These are phyloP conservation scores for Archocentrus centrarchus DNA, from an alignment of 2,113 vertebrate species.

Conservation along the genomic window DNA sequence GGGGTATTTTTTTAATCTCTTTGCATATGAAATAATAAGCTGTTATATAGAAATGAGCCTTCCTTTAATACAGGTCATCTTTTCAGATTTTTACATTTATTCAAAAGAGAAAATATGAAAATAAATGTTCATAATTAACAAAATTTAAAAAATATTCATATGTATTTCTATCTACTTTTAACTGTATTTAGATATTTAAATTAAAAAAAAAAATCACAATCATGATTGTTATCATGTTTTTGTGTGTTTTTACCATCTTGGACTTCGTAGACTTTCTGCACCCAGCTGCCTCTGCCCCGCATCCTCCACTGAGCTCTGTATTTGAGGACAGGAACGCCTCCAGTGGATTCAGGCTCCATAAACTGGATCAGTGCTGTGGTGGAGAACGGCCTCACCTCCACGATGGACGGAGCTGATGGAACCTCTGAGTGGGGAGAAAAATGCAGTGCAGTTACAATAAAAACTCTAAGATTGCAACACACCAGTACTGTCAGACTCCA, in stretches of 20 bases:
- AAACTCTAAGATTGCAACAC: conserved; percentile 33
- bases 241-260: conserved; percentile 84
- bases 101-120: neutral
- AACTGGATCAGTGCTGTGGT: conserved; percentile 92
- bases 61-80: neutral
- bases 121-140: neutral
- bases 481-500: conserved; percentile 4
- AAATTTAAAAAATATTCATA: neutral
- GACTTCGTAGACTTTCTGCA: conserved; percentile 82
- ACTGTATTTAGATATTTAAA: neutral
- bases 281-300: conserved; percentile 83
- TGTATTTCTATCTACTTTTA: neutral
- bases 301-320: conserved; percentile 91
- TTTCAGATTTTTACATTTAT: neutral
- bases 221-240: neutral
- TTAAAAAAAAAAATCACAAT: neutral
- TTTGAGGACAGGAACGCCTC: conserved; percentile 91
- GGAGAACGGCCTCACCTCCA: conserved; percentile 90
- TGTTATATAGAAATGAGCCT: neutral
- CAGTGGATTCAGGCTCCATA: conserved; percentile 91
- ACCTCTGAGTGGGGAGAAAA: conserved; percentile 83
- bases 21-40: neutral
- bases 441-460: conserved; percentile 5
- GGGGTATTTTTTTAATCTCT: neutral
- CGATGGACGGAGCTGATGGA: conserved; percentile 90